phyloP scores from a whole-genome alignment of 2,888 invertebrate species.

The Acleris laterana region DNA sequence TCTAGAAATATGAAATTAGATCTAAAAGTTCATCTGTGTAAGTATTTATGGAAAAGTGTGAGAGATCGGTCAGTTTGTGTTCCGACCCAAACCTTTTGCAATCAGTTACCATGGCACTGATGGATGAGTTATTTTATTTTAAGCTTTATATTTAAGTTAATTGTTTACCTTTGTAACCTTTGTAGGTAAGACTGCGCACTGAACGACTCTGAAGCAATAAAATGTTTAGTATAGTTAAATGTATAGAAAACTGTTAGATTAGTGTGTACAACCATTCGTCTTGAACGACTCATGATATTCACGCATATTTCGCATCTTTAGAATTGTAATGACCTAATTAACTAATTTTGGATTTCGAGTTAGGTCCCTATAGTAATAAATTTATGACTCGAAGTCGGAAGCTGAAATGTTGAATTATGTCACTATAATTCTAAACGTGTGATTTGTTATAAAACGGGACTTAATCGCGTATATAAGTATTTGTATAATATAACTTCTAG shows the following conservation, averaged over 20 bases:
- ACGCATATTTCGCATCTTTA: no score
- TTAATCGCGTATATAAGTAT: no score
- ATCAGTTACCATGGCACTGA: constrained; percentile 34
- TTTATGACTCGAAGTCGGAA: no score
- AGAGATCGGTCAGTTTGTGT: constrained; percentile 20
- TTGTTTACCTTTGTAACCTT: constrained; percentile 24
- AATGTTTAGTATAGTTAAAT: background rate
- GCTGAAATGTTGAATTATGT: no score
- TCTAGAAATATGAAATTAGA: constrained; percentile 1
- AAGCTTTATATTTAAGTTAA: constrained; percentile 15
- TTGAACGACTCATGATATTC: no score
- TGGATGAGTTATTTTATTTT: constrained; percentile 28
- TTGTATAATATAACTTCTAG: no score
- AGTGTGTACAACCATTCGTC: constrained; percentile 13
- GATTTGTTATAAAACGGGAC: no score
- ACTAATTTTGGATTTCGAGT: no score
- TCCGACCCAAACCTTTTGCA: constrained; percentile 10
- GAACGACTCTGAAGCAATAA: constrained; percentile 35
- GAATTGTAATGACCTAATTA: no score
- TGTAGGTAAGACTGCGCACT: constrained; percentile 28
- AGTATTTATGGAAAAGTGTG: constrained; percentile 7
- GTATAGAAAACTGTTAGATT: constrained; percentile 25
- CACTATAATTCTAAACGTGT: no score
- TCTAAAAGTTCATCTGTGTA: constrained; percentile 2
- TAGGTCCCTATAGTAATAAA: no score